These are phyloP conservation scores for Gymnoscopelus braueri DNA, from an alignment of 2,797 vertebrate species.

Conservation along the genomic window DNA sequence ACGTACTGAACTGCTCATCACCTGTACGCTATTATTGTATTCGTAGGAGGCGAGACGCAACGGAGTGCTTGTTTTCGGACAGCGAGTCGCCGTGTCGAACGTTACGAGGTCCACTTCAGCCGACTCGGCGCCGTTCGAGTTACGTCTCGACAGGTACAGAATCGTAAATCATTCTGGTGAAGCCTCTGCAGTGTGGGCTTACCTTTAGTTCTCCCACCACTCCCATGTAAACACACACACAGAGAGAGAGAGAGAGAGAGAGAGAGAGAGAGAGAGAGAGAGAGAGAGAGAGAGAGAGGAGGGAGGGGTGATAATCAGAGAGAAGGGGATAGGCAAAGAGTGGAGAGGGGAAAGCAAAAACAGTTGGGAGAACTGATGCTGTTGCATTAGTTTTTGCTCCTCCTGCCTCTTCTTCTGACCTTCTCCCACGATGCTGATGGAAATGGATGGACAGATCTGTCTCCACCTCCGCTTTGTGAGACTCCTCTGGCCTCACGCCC, in stretches of 20 bases:
- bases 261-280: background rate
- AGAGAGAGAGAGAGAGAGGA: background rate
- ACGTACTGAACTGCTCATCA: background rate
- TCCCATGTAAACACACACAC: background rate
- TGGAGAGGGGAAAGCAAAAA: no score
- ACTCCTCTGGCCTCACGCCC: background rate
- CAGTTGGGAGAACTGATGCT: background rate
- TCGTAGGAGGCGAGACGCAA: no score
- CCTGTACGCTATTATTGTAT: background rate
- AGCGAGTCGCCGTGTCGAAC: no score
- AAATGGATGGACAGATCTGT: conserved; percentile 35
- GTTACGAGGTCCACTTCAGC: no score
- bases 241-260: background rate
- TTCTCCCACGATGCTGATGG: conserved; percentile 29
- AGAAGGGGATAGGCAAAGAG: no score
- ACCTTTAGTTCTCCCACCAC: conserved; percentile 14
- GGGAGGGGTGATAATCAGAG: no score
- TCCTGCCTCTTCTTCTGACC: conserved; percentile 11
- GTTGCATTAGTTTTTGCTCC: no score
- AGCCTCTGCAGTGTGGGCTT: conserved; percentile 19
- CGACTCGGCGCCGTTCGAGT: no score
- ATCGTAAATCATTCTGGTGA: conserved; percentile 17
- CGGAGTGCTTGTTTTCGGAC: conserved; percentile 8
- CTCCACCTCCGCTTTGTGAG: conserved; percentile 6
- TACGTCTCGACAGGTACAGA: no score